Evolutionary conservation across 2,113 vertebrate species (phyloP), one percentile per base, ranked within the genome.

Genomic region (Apus apus): DNA sequence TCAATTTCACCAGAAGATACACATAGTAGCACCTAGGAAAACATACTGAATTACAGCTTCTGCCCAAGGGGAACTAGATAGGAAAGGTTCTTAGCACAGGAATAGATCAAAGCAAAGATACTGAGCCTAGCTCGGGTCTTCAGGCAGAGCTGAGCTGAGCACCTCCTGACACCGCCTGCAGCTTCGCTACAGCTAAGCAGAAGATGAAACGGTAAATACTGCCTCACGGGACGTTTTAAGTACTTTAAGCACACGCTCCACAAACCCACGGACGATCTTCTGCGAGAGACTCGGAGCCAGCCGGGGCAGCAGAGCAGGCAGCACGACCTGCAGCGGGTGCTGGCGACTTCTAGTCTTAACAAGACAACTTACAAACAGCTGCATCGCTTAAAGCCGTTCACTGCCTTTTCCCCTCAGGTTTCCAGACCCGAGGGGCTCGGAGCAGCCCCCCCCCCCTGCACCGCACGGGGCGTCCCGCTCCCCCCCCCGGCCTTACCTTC

Each of bases 401-500:
- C 23, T 7, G 9, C 5, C 3, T 23, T 36, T 56, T n/a, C 14
- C 4, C 8, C n/a, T 15, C 38, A 6, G 16, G 16, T 36, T 15
- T 30, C 17, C 11, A 8, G 58, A 3, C n/a, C n/a, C n/a, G n/a
- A n/a, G n/a, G n/a, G n/a, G n/a, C n/a, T n/a, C n/a, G n/a, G n/a
- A n/a, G n/a, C n/a, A n/a, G n/a, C n/a, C n/a, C n/a, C n/a, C n/a
- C n/a, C n/a, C 25, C 23, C 6, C 30, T 45, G 32, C 30, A 13
- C 16, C 48, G 22, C 8, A 23, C 48, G 21, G 8, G 19, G 17
- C 27, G 25, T 29, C 56, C 51, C 13, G 4, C 34, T 20, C n/a
- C 81, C 40, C 29, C 15, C 4, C 7, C 11, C 57, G 17, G 46
- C 76, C 97, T 97, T 92, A 98, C 98, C 97, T 80, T 84, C 85